Conservation (phyloP, 2,113 vertebrate genomes). For the Typhlomys cinereus region DNA sequence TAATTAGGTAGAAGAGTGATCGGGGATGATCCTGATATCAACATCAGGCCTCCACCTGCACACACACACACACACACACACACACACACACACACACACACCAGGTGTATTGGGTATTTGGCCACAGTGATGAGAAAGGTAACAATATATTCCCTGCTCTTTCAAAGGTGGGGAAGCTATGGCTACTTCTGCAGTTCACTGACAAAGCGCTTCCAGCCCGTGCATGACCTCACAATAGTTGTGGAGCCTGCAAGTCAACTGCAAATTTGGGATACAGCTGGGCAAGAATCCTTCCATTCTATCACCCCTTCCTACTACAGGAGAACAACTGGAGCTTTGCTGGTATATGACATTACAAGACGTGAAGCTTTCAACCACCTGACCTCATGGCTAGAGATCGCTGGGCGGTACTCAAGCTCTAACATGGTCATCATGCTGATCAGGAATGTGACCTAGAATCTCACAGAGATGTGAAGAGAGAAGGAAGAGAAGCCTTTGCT, state of each 20-base stretch:
- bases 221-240: conserved; percentile 92
- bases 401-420: conserved; percentile 80
- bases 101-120: too few relatives aligned
- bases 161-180: too few relatives aligned
- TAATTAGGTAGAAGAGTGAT: too few relatives aligned
- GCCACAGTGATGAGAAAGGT: too few relatives aligned
- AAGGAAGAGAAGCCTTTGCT: conserved; percentile 85
- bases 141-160: too few relatives aligned
- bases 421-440: conserved; percentile 85
- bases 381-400: conserved; percentile 82
- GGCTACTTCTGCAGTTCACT: too few relatives aligned
- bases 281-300: neutral
- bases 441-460: conserved; percentile 84
- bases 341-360: too few relatives aligned
- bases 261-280: conserved; percentile 82
- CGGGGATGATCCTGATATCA: too few relatives aligned
- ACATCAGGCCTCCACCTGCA: too few relatives aligned
- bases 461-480: conserved; percentile 81
- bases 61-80: too few relatives aligned
- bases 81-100: too few relatives aligned
- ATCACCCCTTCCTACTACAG: neutral
- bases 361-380: conserved; percentile 82
- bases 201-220: too few relatives aligned
- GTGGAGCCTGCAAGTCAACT: conserved; percentile 82
- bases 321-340: neutral